phyloP scores from a whole-genome alignment of 2,888 invertebrate genomes.

The Leucozona laternaria region DNA sequence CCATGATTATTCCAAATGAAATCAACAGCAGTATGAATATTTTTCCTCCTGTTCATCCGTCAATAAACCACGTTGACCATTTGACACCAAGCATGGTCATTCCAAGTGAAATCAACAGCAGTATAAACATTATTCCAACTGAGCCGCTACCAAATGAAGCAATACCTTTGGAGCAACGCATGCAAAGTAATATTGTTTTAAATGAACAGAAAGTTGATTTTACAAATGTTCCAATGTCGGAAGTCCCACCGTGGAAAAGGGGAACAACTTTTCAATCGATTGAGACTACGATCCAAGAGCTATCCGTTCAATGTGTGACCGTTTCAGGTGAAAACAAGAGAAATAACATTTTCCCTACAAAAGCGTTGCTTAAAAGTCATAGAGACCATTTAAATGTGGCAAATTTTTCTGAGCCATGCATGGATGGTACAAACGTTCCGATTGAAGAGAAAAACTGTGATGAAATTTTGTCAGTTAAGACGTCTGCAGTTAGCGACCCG shows the following conservation, averaged over 20 bases:
- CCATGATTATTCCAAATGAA: neutral
- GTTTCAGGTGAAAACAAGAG: neutral
- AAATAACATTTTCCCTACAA: neutral
- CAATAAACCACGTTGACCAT: neutral
- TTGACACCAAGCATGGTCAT: neutral
- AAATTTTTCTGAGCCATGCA: neutral
- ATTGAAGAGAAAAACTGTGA: neutral
- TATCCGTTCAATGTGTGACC: neutral
- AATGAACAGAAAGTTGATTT: neutral
- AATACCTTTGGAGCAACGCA: neutral
- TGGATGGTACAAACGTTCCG: neutral
- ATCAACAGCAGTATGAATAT: neutral
- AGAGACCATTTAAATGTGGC: neutral
- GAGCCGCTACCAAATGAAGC: neutral
- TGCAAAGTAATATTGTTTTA: neutral
- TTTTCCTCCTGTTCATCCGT: neutral
- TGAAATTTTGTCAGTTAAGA: neutral
- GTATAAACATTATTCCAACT: neutral
- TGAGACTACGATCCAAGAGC: neutral
- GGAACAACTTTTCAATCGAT: neutral
- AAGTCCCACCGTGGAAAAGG: neutral
- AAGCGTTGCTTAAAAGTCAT: too few relatives aligned
- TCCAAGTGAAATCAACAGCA: neutral
- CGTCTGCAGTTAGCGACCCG: neutral
- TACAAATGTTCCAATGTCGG: neutral